Conservation (phyloP, 2,888 invertebrate genomes). For the Priocnemis perturbator region DNA sequence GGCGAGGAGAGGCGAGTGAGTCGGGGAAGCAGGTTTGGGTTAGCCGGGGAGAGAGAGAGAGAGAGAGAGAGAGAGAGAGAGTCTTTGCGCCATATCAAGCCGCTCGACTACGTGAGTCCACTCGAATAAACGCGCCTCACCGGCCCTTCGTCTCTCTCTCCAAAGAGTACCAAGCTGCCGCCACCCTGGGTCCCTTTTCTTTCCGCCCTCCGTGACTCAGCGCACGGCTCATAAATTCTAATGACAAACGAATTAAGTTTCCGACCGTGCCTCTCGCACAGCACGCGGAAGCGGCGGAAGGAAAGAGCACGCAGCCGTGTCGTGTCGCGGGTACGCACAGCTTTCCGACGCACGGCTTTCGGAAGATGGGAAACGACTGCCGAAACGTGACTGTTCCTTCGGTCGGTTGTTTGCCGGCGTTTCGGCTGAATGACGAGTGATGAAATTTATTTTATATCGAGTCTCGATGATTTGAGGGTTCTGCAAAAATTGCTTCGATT, state of each 20-base stretch:
- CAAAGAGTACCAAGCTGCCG: slow-evolving; percentile 8
- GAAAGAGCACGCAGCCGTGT: no score
- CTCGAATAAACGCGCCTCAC: slow-evolving; percentile 39
- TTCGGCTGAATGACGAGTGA: no score
- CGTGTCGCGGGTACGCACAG: no score
- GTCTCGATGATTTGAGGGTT: no score
- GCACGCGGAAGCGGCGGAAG: no score
- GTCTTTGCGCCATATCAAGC: slow-evolving; percentile 35
- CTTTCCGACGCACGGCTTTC: no score
- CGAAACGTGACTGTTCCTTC: no score
- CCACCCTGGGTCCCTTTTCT: slow-evolving; percentile 24
- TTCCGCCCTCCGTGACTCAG: slow-evolving; percentile 20
- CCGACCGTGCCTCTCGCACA: slow-evolving; percentile 24
- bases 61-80: slow-evolving; percentile 1
- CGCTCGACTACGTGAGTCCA: slow-evolving; percentile 41
- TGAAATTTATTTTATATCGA: no score
- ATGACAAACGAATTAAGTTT: slow-evolving; percentile 51
- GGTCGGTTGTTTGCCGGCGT: no score
- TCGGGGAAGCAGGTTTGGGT: neutral
- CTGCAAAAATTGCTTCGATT: no score
- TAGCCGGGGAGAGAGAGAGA: neutral
- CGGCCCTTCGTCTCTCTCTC: slow-evolving; percentile 34
- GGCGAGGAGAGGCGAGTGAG: neutral
- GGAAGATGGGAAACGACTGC: no score
- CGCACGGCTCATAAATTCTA: slow-evolving; percentile 49